Evolutionary conservation across 2,888 invertebrate species (phyloP).

Genomic region (Torymus aiolomorphi): DNA sequence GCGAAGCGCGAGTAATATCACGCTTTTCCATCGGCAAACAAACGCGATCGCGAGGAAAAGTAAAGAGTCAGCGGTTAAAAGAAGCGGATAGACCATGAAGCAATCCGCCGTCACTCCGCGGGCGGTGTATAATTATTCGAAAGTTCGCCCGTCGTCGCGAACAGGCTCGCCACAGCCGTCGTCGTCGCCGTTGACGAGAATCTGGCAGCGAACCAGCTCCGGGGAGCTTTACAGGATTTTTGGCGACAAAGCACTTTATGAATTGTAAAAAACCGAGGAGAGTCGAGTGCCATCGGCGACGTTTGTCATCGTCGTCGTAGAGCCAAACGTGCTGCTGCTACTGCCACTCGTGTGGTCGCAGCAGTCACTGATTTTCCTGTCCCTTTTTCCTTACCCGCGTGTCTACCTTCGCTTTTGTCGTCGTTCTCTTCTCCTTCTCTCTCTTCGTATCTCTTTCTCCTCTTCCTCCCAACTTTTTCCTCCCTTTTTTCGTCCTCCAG

Average conservation of each 20-base stretch:
- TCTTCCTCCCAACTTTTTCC: too few relatives aligned
- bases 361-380: slow-evolving; percentile 28
- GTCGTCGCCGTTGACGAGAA: slow-evolving; percentile 20
- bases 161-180: too few relatives aligned
- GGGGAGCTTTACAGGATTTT: slow-evolving; percentile 62
- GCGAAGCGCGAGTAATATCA: not conserved
- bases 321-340: slow-evolving; percentile 20
- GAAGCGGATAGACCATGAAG: not conserved
- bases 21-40: slow-evolving; percentile 31
- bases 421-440: slow-evolving; percentile 43
- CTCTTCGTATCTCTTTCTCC: slow-evolving; percentile 39
- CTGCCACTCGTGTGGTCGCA: slow-evolving; percentile 61
- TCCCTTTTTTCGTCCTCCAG: slow-evolving; percentile 46
- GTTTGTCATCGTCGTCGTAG: slow-evolving; percentile 51
- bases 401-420: slow-evolving; percentile 51
- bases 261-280: slow-evolving; percentile 65
- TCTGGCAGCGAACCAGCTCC: slow-evolving; percentile 62
- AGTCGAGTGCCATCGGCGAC: slow-evolving; percentile 55
- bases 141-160: not conserved
- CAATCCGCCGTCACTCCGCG: slow-evolving; percentile 9
- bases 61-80: slow-evolving; percentile 44
- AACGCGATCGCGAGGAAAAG: slow-evolving; percentile 15
- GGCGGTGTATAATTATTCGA: slow-evolving; percentile 39
- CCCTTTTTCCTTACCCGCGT: slow-evolving; percentile 29
- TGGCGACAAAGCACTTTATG: slow-evolving; percentile 68